phyloP scores from a whole-genome alignment of 2,113 vertebrate genomes.

The Patagioenas fasciata region DNA sequence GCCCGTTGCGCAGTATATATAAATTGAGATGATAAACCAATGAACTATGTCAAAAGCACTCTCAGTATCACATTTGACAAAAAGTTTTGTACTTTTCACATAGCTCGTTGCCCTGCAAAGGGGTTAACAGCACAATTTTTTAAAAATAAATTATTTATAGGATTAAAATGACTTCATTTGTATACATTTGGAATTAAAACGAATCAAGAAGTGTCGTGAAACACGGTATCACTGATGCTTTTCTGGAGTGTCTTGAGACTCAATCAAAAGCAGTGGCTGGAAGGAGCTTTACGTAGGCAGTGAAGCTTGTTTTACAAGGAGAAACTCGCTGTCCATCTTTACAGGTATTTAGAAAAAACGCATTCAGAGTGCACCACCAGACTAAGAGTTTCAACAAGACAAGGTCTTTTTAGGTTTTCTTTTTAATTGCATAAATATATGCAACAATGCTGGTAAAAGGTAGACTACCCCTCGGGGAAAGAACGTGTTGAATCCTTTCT shows the following conservation, averaged over 20 bases:
- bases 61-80: conserved; percentile 84
- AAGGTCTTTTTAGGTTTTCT: not conserved
- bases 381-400: conserved; percentile 39
- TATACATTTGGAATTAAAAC: conserved; percentile 85
- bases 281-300: conserved; percentile 62
- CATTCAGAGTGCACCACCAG: conserved; percentile 36
- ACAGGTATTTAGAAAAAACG: conserved; percentile 22
- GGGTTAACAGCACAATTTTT: conserved; percentile 87
- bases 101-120: conserved; percentile 81
- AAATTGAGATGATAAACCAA: conserved; percentile 81
- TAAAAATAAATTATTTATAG: conserved; percentile 89
- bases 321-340: conserved; percentile 49
- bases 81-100: conserved; percentile 88
- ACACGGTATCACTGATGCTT: conserved; percentile 65
- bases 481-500: conserved; percentile 26
- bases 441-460: conserved; percentile 37
- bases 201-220: conserved; percentile 76
- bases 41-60: conserved; percentile 85
- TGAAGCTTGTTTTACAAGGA: conserved; percentile 47
- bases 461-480: conserved; percentile 26
- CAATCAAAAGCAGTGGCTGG: conserved; percentile 59
- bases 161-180: conserved; percentile 86
- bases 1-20: conserved; percentile 80
- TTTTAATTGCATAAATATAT: conserved; percentile 31
- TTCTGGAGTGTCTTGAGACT: conserved; percentile 66